Conservation (phyloP, 1,140 invertebrate species). For the Manduca sexta region DNA sequence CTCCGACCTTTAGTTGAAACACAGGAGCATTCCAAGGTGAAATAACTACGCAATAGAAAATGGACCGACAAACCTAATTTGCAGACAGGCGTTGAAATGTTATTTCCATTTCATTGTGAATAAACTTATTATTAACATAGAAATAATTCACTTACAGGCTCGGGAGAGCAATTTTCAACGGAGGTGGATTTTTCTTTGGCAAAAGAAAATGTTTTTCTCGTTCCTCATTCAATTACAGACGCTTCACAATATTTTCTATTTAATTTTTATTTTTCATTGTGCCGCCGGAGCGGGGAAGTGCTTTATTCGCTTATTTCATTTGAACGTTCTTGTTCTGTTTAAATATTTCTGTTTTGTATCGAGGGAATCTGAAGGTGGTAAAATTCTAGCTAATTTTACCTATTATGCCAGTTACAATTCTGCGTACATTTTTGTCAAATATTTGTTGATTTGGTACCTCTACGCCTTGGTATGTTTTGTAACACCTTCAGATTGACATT, state of each 20-base stretch:
- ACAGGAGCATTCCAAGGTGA: too few relatives aligned
- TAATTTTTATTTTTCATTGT: constrained; percentile 62
- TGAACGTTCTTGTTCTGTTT: constrained; percentile 5
- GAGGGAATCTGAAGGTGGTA: too few relatives aligned
- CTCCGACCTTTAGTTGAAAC: too few relatives aligned
- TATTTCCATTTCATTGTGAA: constrained; percentile 54
- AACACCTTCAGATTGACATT: too few relatives aligned
- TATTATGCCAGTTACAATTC: too few relatives aligned
- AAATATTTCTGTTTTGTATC: too few relatives aligned
- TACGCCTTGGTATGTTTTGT: too few relatives aligned
- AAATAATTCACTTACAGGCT: constrained; percentile 58
- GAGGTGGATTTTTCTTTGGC: constrained; percentile 32
- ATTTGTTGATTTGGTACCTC: too few relatives aligned
- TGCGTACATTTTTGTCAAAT: too few relatives aligned
- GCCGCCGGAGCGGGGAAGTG: constrained; percentile 9
- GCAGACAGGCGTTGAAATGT: constrained; percentile 26
- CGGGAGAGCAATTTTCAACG: not conserved
- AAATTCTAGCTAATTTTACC: too few relatives aligned
- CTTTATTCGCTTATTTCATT: constrained; percentile 38
- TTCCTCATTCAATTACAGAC: constrained; percentile 55
- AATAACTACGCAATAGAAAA: too few relatives aligned
- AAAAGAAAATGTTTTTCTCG: constrained; percentile 36
- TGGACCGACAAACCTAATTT: constrained; percentile 19
- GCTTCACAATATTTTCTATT: constrained; percentile 63
- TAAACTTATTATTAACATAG: constrained; percentile 65